A percentile compares a stretch with the other conserved stretches of the same genome.
Conservation (phyloP, 2,113 vertebrate species). For the Crotophaga sulcirostris region DNA sequence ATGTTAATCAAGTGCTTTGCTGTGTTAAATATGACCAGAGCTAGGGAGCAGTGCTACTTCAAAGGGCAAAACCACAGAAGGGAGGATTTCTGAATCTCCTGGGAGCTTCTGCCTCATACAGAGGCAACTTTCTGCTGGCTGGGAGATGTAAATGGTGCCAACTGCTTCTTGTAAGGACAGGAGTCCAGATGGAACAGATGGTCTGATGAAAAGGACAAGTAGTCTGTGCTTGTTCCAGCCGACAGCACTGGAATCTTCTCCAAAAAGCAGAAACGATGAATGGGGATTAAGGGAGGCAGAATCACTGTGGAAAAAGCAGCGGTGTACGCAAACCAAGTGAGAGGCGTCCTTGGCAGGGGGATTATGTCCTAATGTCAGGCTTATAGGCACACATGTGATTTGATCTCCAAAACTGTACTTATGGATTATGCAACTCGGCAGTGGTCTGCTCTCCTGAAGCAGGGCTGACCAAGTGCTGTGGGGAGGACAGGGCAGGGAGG, state of each 20-base stretch:
- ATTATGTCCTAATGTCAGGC: conserved; percentile 22
- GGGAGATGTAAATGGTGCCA: not conserved
- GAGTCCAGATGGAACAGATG: conserved; percentile 49
- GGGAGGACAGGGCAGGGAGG: not conserved
- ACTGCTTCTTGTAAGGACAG: conserved; percentile 15
- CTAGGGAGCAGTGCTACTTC: not conserved
- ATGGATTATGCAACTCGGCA: not conserved
- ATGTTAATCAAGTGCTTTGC: not conserved
- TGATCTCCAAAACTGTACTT: not conserved
- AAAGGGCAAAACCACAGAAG: not conserved
- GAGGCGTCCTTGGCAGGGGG: not conserved
- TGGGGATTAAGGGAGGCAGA: conserved; percentile 23
- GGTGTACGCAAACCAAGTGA: not conserved
- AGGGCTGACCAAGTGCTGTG: not conserved
- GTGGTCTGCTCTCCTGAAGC: not conserved
- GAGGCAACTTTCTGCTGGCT: conserved; percentile 27
- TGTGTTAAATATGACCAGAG: not conserved
- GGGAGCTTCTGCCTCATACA: not conserved
- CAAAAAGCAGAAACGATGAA: not conserved
- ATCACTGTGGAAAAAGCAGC: not conserved
- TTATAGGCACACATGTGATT: not conserved
- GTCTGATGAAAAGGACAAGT: conserved; percentile 54
- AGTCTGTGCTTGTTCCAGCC: not conserved
- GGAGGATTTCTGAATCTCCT: not conserved
- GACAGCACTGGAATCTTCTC: not conserved